A percentile compares a stretch with the other conserved stretches of the same genome.
These are phyloP conservation scores for Zoanthus solanderi DNA, from an alignment of 92 coral and sea anemone species.

Conservation along the genomic window DNA sequence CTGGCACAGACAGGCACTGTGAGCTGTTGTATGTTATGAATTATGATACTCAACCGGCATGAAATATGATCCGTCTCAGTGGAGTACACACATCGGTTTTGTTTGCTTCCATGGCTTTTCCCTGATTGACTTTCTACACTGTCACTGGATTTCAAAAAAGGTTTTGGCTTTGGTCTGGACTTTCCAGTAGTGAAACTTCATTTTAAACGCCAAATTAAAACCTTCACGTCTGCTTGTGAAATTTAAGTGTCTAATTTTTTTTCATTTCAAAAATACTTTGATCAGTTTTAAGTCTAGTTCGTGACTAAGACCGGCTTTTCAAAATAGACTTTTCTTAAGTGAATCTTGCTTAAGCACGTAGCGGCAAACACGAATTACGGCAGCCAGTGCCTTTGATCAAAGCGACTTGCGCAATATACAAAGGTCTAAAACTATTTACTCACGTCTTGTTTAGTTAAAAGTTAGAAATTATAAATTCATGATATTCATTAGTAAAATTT, in stretches of 20 bases:
- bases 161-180: no score
- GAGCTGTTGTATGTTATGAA: neutral
- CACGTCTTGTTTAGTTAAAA: neutral
- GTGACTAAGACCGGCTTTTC: neutral
- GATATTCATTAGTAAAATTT: neutral
- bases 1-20: slow-evolving; percentile 68
- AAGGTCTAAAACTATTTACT: neutral
- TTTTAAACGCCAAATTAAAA: no score
- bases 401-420: neutral
- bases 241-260: neutral
- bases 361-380: neutral
- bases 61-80: slow-evolving; percentile 11
- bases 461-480: neutral
- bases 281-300: neutral
- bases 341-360: neutral
- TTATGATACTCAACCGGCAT: slow-evolving; percentile 1
- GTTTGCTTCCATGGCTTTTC: neutral
- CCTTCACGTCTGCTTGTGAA: neutral
- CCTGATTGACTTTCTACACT: neutral
- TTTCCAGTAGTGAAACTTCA: no score
- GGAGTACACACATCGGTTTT: slow-evolving; percentile 5
- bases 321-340: neutral
- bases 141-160: neutral
- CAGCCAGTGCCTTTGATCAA: no score
- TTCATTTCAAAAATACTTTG: neutral